Evolutionary conservation across 2,888 invertebrate species (phyloP).

Genomic region (Cheilosia urbana): DNA sequence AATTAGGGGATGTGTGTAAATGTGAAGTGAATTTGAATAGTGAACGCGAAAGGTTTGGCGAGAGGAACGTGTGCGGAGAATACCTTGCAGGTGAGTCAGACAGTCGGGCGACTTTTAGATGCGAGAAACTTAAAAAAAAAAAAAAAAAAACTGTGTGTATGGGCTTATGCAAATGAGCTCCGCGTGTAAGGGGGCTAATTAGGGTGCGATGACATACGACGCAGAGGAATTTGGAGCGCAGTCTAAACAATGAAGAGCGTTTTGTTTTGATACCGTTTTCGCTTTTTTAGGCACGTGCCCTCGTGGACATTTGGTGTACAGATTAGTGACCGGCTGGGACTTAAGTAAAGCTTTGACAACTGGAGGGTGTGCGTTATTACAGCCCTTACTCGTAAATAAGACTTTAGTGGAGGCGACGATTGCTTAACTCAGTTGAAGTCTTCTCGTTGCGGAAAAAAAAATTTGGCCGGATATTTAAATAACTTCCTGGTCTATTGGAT

Average conservation of each 20-base stretch:
- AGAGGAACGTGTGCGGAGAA: slow-evolving; percentile 12
- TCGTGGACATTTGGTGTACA: too few species aligned
- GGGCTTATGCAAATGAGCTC: slow-evolving; percentile 62
- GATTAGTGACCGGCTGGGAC: too few species aligned
- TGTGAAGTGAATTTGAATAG: too few species aligned
- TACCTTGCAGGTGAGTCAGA: slow-evolving; percentile 72
- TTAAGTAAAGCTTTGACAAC: too few species aligned
- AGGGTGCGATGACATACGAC: slow-evolving; percentile 63
- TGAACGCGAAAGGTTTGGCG: slow-evolving; percentile 18
- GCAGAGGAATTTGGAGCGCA: slow-evolving; percentile 55
- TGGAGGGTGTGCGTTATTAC: too few species aligned
- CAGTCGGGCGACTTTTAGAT: slow-evolving; percentile 48
- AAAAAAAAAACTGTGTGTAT: slow-evolving; percentile 16
- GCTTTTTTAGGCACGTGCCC: too few species aligned
- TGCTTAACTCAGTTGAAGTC: too few species aligned
- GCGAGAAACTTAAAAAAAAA: slow-evolving; percentile 5
- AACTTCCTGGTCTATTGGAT: too few species aligned
- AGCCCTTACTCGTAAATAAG: too few species aligned
- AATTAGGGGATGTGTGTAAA: slow-evolving; percentile 1
- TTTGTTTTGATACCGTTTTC: slow-evolving; percentile 1
- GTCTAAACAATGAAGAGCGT: slow-evolving; percentile 20
- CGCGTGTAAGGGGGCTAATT: slow-evolving; percentile 41
- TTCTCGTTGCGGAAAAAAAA: too few species aligned
- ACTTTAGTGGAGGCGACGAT: too few species aligned
- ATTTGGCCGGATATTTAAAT: too few species aligned